A percentile compares a stretch with the other conserved stretches of the same genome.
Evolutionary conservation across 2,888 invertebrate genomes (phyloP).

Genomic region (Lampropteryx suffumata): DNA sequence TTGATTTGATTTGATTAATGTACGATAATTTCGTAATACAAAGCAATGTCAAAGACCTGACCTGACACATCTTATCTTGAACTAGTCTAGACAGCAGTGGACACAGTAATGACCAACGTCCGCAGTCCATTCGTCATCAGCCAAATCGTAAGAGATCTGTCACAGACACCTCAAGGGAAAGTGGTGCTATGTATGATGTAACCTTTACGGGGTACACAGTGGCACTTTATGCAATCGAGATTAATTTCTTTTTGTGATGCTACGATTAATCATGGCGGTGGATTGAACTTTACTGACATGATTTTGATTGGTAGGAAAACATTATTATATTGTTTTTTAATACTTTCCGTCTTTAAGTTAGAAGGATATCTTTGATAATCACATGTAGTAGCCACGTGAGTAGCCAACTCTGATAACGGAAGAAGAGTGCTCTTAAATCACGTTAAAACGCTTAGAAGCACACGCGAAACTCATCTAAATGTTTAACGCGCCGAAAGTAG

Average conservation of each 20-base stretch:
- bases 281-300: not conserved
- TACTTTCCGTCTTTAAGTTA: too few species aligned
- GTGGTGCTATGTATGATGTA: conserved; percentile 30
- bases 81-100: conserved; percentile 15
- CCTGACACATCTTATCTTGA: conserved; percentile 30
- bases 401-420: too few species aligned
- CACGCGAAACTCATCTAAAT: not conserved
- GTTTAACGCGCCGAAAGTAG: too few species aligned
- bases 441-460: too few species aligned
- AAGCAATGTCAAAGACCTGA: conserved; percentile 14
- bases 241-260: conserved; percentile 3
- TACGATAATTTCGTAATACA: not conserved
- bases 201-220: conserved; percentile 25
- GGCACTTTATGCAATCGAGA: conserved; percentile 3
- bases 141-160: conserved; percentile 37
- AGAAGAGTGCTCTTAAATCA: too few species aligned
- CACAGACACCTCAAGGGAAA: conserved; percentile 42
- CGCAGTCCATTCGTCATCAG: conserved; percentile 28
- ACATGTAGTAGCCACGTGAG: too few species aligned
- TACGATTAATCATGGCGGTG: not conserved
- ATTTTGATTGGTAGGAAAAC: too few species aligned
- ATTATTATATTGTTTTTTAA: too few species aligned
- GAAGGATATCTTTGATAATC: not conserved
- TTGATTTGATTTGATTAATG: too few species aligned
- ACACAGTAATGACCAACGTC: conserved; percentile 32